Evolutionary conservation across 2,113 vertebrate genomes (phyloP).

Genomic region (Pleuronectes platessa): DNA sequence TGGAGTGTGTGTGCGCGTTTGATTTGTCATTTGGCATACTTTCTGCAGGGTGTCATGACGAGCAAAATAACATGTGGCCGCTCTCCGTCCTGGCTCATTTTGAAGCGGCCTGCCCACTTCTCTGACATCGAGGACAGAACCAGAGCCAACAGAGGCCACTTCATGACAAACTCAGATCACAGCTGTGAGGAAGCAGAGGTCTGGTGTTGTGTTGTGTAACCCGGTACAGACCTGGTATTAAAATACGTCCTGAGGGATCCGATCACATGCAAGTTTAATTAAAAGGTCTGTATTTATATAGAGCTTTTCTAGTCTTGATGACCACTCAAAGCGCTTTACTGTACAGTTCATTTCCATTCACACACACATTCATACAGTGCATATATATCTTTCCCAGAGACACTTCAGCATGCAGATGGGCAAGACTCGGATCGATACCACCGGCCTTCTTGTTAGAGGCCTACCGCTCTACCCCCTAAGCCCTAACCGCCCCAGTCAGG

Average conservation of each 20-base stretch:
- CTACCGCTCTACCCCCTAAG: too few species aligned
- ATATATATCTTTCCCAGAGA: too few species aligned
- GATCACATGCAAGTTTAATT: not conserved
- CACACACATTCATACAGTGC: too few species aligned
- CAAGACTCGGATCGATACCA: too few species aligned
- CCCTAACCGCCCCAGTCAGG: too few species aligned
- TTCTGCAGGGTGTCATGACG: constrained; percentile 66
- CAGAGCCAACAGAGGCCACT: constrained; percentile 10
- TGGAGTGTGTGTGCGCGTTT: not conserved
- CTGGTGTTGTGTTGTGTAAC: not conserved
- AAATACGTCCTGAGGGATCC: not conserved
- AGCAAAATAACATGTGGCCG: constrained; percentile 55
- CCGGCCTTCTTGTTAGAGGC: too few species aligned
- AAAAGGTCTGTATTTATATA: too few species aligned
- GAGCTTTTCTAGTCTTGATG: too few species aligned
- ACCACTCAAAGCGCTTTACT: too few species aligned
- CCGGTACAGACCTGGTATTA: not conserved
- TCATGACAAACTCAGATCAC: constrained; percentile 7
- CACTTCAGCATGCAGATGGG: too few species aligned
- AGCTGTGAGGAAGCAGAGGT: constrained; percentile 6
- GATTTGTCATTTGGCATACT: constrained; percentile 62
- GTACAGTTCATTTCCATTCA: too few species aligned
- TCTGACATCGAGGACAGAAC: constrained; percentile 36
- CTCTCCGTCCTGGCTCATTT: not conserved
- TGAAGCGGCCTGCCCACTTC: constrained; percentile 15